Conservation (phyloP, 2,113 vertebrate species). For the Melanerpes aurifrons region DNA sequence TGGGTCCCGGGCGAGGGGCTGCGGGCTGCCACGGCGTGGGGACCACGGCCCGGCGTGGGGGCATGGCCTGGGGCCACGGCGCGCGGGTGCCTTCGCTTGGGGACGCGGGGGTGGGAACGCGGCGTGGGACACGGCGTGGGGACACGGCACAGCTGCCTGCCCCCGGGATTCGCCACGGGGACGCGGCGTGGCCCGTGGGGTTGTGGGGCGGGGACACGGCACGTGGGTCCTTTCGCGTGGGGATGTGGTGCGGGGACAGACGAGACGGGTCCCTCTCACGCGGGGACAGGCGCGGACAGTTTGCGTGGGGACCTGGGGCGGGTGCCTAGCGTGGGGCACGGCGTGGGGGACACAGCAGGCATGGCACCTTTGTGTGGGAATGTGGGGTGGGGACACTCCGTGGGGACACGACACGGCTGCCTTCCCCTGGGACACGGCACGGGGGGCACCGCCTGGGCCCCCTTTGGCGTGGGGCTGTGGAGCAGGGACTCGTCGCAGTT, state of each 20-base stretch:
- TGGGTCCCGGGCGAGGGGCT: background rate
- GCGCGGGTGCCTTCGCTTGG: no score
- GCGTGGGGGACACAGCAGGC: background rate
- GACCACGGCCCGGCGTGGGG: no score
- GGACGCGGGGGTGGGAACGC: no score
- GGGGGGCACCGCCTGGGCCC: no score
- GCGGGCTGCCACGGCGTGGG: no score
- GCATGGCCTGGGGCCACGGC: no score
- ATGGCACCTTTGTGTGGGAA: background rate
- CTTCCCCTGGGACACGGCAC: background rate
- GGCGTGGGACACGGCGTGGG: background rate
- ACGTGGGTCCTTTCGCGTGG: background rate
- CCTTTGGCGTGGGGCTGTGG: no score
- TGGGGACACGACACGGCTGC: background rate
- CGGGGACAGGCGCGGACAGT: background rate
- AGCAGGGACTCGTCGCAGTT: no score
- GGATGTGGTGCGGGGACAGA: background rate
- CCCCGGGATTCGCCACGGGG: background rate
- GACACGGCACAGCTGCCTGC: background rate
- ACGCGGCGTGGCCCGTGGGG: background rate
- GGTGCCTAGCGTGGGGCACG: background rate
- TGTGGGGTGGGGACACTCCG: background rate
- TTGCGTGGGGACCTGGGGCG: rapidly evolving
- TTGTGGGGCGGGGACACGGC: background rate
- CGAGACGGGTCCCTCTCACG: no score